A percentile compares a stretch with the other conserved stretches of the same genome.
Evolutionary conservation across 1,140 invertebrate genomes (phyloP).

Genomic region (Psix sp.): DNA sequence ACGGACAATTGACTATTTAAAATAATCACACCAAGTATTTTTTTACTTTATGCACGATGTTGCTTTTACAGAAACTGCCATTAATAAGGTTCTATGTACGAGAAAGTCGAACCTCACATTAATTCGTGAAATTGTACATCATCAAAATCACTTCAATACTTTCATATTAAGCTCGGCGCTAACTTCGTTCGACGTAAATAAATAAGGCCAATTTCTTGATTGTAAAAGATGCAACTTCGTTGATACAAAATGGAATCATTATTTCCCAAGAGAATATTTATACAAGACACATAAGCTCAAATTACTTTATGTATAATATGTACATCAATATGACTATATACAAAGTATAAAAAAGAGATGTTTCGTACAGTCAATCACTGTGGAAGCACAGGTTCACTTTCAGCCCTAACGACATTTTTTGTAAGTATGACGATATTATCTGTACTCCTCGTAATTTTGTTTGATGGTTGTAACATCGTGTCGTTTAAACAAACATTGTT

Average conservation of each 20-base stretch:
- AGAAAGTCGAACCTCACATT: too few relatives aligned
- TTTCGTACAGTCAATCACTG: conserved; percentile 55
- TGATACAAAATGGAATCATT: neutral
- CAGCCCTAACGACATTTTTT: conserved; percentile 66
- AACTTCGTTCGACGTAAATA: neutral
- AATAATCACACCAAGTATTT: neutral
- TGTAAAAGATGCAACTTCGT: neutral
- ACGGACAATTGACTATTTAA: neutral
- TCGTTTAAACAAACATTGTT: conserved; percentile 88
- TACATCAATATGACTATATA: conserved; percentile 52
- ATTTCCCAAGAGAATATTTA: conserved; percentile 9
- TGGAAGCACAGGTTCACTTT: conserved; percentile 67
- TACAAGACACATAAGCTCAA: conserved; percentile 21
- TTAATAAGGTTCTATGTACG: too few relatives aligned
- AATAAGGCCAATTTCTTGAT: neutral
- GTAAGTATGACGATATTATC: conserved; percentile 47
- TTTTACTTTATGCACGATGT: neutral
- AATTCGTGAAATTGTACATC: too few relatives aligned
- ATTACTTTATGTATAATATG: conserved; percentile 43
- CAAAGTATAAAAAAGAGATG: conserved; percentile 45
- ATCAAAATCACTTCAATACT: too few relatives aligned
- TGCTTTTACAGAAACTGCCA: too few relatives aligned
- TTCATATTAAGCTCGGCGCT: too few relatives aligned
- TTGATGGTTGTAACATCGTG: conserved; percentile 78
- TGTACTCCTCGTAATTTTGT: conserved; percentile 38